Base-by-base conservation (phyloP, 2,113 vertebrate genomes). In the Larimichthys polyactis region DNA sequence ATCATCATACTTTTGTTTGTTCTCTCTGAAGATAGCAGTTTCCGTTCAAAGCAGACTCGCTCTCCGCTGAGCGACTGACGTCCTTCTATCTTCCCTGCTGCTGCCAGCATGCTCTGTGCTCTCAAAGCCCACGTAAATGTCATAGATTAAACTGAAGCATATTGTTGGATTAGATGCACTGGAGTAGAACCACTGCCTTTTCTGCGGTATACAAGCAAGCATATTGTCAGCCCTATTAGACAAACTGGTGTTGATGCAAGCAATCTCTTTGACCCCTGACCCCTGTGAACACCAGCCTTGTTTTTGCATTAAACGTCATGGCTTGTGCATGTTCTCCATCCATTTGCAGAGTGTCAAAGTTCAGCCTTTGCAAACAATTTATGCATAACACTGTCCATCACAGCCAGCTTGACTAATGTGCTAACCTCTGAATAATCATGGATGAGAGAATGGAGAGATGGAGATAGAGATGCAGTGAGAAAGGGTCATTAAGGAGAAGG, bases 301-400 rank as follows among this genome's bases (percentile, higher is more conserved):
- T 84, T 70, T 70, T 44, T 24, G 60, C 59, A 87, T 91, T 81
- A 81, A 75, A 82, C 5, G 51, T 60, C 80, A 65, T 29, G 65
- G 67, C 80, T 73, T 20, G 27, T 86, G 89, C 92, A 88, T 93
- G 84, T 81, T 84, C 83, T 75, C 81, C 87, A 59, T 85, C 73
- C 71, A 89, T 92, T 91, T 90, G 72, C 85, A 68, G 70, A 55
- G 58, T 78, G 85, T 84, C 87, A 89, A 84, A 88, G 90, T 91
- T 91, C 88, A 90, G 71, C 63, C 32, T 49, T 60, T 6, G 81
- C 83, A 87, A 87, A 88, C 88, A 86, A 84, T 90, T 90, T 90
- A 90, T 89, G 82, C 83, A 82, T 84, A 84, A 79, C 72, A 54
- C 84, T 83, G 87, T 82, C 89, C 89, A 82, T 91, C 89, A 57